A percentile compares a stretch with the other conserved stretches of the same genome.
These are phyloP conservation scores for Zaprionus tsacasi DNA, from an alignment of 1,140 invertebrate species.

Conservation along the genomic window DNA sequence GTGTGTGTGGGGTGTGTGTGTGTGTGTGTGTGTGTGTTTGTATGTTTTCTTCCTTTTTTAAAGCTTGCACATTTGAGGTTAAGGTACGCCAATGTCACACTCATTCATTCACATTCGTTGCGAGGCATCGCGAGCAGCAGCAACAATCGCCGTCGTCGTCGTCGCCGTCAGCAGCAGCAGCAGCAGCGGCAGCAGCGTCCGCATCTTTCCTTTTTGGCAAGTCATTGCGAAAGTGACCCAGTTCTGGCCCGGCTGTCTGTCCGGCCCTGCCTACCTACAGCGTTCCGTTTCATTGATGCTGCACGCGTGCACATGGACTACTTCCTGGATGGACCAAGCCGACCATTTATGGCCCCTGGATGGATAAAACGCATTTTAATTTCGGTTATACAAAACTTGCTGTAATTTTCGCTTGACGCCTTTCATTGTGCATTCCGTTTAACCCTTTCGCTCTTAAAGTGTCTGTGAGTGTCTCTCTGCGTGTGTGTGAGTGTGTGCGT, in stretches of 20 bases:
- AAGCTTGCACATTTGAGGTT: conserved; percentile 78
- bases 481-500: conserved; percentile 20
- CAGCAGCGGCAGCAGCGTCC: conserved; percentile 36
- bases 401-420: conserved; percentile 64
- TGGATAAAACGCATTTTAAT: conserved; percentile 79
- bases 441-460: conserved; percentile 72
- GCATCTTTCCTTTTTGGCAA: conserved; percentile 72
- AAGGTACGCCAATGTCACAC: conserved; percentile 81
- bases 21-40: conserved; percentile 18
- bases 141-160: conserved; percentile 19
- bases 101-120: conserved; percentile 83
- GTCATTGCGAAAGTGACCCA: conserved; percentile 80
- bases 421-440: conserved; percentile 69
- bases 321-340: conserved; percentile 54
- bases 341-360: conserved; percentile 57
- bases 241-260: conserved; percentile 46
- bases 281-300: conserved; percentile 63
- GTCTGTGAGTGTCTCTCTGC: conserved; percentile 13
- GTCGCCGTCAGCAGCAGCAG: conserved; percentile 21
- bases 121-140: conserved; percentile 68
- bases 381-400: conserved; percentile 70
- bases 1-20: conserved; percentile 21
- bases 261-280: conserved; percentile 23
- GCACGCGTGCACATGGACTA: conserved; percentile 61
- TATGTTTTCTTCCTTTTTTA: conserved; percentile 60